Base-by-base conservation (phyloP, 2,888 invertebrate genomes). In the Lissocephala sabroskyi region DNA sequence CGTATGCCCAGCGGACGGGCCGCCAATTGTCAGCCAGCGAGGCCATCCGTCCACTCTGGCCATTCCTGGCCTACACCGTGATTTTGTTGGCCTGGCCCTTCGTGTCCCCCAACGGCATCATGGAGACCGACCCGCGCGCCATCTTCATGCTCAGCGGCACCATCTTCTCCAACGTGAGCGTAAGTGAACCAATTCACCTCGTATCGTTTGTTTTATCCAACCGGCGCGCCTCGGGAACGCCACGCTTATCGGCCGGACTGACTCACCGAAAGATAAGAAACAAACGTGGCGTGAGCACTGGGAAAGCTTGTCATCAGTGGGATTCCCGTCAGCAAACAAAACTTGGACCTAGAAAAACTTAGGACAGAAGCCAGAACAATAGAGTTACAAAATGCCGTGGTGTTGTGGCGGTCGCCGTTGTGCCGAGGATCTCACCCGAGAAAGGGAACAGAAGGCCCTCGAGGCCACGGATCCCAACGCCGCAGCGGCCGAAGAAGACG, bases 91-190 rank as follows among this genome's bases (percentile, higher is more conserved):
- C 88, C 4, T 99, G 99, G 99, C 92, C 94, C 2, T 75, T 88
- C 14, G 87, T 86, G 63, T 98, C 98, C 10, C 95, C 94, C 4
- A 89, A 87, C 56, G 88, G 93, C 81, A 91, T 99, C 65, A 86
- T 98, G 59, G 88, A 92, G 62, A 87, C 86, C 46, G 93, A 96
- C 79, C 97, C 98, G 0, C 87, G 98, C 62, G 89, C 93, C 45
- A 91, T 96, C 84, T 95, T 92, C 83, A 89, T 96, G 82, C 88
- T 95, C 52, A 92, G 94, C 55, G 98, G 98, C 64, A 97, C 96
- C 32, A 92, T 98, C 59, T 98, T 98, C 86, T 97, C 98, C 18
- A 98, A 99, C 85, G 97, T 99, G 79, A 95, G 96, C 81, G 98
- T 98, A 86, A 92, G 94, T 91, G 28, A 9, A 18, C 11, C 28